Evolutionary conservation across 1,140 invertebrate species (phyloP).

Genomic region (Drosophila serrata): DNA sequence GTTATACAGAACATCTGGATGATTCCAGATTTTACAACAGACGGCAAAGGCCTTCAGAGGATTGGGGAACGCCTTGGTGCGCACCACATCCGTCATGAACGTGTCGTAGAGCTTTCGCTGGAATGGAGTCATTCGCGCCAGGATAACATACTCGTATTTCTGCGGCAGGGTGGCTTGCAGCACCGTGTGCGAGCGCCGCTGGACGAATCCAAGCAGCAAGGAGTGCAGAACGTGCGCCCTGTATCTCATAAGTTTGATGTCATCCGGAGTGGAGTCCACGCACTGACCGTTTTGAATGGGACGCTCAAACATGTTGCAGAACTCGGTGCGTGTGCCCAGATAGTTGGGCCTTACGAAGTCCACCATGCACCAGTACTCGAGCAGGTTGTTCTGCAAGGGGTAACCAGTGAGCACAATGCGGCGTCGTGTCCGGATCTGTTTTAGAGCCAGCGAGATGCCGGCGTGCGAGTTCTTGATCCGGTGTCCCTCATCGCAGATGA

Average conservation of each 20-base stretch:
- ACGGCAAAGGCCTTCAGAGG: conserved; percentile 99
- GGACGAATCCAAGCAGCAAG: conserved; percentile 96
- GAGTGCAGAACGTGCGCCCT: conserved; percentile 96
- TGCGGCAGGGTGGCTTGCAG: conserved; percentile 94
- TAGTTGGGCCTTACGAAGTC: conserved; percentile 98
- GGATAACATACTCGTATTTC: conserved; percentile 96
- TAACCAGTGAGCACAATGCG: conserved; percentile 97
- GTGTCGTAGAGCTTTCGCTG: conserved; percentile 95
- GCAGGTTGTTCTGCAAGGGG: conserved; percentile 97
- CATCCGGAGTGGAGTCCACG: conserved; percentile 95
- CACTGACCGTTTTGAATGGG: conserved; percentile 98
- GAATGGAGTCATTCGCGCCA: conserved; percentile 94
- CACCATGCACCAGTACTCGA: conserved; percentile 99
- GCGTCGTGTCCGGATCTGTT: conserved; percentile 95
- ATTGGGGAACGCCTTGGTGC: conserved; percentile 95
- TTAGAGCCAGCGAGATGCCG: conserved; percentile 95
- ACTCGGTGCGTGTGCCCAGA: conserved; percentile 96
- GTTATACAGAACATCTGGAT: conserved; percentile 98
- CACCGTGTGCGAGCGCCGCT: conserved; percentile 95
- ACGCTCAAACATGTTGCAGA: conserved; percentile 97
- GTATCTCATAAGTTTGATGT: conserved; percentile 95
- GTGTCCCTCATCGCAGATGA: conserved; percentile 98
- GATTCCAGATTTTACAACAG: conserved; percentile 99
- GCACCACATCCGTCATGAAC: conserved; percentile 96
- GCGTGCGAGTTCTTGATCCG: conserved; percentile 98